phyloP scores from a whole-genome alignment of 1,140 invertebrate species.

The Plectrocnemia conspersa region DNA sequence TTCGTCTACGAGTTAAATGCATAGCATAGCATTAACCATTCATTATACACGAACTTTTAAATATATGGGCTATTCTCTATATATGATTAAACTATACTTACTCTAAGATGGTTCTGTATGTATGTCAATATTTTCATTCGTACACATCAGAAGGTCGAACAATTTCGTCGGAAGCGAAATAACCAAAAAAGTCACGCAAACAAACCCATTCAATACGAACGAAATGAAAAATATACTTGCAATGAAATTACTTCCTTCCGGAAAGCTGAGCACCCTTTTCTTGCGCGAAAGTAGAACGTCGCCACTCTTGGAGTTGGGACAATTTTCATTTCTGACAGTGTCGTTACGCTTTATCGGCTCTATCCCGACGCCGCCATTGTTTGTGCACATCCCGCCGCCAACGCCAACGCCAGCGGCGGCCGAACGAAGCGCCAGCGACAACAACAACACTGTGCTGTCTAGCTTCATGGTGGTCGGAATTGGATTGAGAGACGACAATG shows the following conservation, averaged over 20 bases:
- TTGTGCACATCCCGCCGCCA: background rate
- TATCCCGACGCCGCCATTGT: background rate
- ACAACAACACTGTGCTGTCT: background rate
- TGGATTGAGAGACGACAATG: background rate
- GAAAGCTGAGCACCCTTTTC: constrained; percentile 53
- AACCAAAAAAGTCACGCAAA: too few species aligned
- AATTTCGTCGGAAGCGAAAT: too few species aligned
- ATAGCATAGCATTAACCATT: too few species aligned
- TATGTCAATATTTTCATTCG: too few species aligned
- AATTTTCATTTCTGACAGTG: background rate
- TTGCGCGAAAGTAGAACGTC: constrained; percentile 40
- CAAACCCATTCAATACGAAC: too few species aligned
- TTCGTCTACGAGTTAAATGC: too few species aligned
- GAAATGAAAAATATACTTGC: constrained; percentile 44
- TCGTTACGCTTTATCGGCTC: background rate
- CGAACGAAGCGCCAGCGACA: background rate
- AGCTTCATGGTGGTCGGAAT: background rate
- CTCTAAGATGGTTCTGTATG: too few species aligned
- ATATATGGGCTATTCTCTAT: too few species aligned
- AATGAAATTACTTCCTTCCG: constrained; percentile 53
- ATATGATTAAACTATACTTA: too few species aligned
- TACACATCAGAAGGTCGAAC: too few species aligned
- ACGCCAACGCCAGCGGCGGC: background rate
- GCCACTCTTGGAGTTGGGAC: constrained; percentile 23
- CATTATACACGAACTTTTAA: too few species aligned